phyloP scores from a whole-genome alignment of 2,797 vertebrate genomes.

The Natrix natrix region DNA sequence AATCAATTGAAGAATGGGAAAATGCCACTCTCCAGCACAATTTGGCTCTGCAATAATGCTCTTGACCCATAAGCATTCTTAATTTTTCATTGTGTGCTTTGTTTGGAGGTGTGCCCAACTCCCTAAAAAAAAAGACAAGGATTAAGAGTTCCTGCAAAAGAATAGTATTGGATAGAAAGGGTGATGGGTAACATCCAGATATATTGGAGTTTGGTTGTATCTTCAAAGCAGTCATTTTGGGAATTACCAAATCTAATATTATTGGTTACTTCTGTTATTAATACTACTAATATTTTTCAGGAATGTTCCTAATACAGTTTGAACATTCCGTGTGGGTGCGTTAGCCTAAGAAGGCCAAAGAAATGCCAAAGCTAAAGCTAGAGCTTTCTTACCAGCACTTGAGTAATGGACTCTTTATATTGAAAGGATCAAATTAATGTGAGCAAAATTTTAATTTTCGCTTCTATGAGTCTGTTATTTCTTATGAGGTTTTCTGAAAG shows the following conservation, averaged over 20 bases:
- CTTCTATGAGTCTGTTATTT: background rate
- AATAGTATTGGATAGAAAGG: background rate
- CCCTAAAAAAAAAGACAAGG: background rate
- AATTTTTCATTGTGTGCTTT: background rate
- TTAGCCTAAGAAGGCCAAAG: background rate
- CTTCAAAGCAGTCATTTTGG: background rate
- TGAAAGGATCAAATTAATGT: background rate
- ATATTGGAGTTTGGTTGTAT: background rate
- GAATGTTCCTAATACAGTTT: background rate
- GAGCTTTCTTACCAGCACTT: background rate
- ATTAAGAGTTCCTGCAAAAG: background rate
- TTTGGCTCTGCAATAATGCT: background rate
- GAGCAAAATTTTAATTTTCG: background rate
- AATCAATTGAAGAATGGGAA: background rate
- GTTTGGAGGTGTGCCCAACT: background rate
- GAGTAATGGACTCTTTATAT: background rate
- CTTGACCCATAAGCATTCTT: background rate
- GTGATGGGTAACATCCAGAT: background rate
- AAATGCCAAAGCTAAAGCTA: background rate
- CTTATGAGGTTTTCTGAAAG: background rate
- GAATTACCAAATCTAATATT: background rate
- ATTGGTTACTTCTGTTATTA: background rate
- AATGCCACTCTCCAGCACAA: background rate
- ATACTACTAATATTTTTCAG: background rate
- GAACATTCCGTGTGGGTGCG: background rate